Conservation (phyloP, 30 jellyfish, hydroid and myxozoan species). For the Phacellophora camtschatica region DNA sequence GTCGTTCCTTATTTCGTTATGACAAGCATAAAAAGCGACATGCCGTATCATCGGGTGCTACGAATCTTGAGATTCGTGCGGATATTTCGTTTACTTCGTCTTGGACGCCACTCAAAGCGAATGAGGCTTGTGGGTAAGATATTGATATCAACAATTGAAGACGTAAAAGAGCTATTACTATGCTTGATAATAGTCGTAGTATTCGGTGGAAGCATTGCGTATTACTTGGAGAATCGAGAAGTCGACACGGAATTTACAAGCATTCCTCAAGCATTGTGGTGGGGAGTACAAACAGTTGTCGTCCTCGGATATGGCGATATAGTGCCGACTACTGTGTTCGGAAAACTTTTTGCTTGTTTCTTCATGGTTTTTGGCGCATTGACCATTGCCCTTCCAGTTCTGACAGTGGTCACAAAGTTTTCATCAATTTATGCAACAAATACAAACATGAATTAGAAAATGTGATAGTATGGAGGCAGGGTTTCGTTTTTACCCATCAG, state of each 20-base stretch:
- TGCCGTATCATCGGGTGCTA: conserved; percentile 30
- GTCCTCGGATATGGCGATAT: conserved; percentile 97
- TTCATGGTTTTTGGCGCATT: conserved; percentile 98
- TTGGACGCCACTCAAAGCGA: conserved; percentile 79
- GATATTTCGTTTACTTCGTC: conserved; percentile 72
- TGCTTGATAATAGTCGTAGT: conserved; percentile 71
- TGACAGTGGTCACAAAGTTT: conserved; percentile 93
- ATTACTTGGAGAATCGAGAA: conserved; percentile 56
- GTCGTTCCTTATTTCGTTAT: conserved; percentile 74
- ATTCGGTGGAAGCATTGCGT: conserved; percentile 91
- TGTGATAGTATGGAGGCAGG: too few relatives aligned
- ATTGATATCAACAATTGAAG: conserved; percentile 81
- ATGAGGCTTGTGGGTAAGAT: conserved; percentile 80
- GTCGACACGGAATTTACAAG: conserved; percentile 55
- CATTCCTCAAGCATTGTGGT: conserved; percentile 96
- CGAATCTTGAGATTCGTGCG: conserved; percentile 76
- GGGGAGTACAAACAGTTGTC: conserved; percentile 97
- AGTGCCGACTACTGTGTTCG: conserved; percentile 78
- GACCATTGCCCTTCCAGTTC: conserved; percentile 94
- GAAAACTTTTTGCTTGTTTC: conserved; percentile 77
- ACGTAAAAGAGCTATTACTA: conserved; percentile 72
- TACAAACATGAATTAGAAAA: not conserved
- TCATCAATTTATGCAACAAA: conserved; percentile 62
- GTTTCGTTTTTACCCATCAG: too few relatives aligned
- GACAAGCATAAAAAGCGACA: conserved; percentile 6